These are phyloP conservation scores for Hermaeophaga mercurialis DNA, from an alignment of 2,888 invertebrate genomes.

Conservation along the genomic window DNA sequence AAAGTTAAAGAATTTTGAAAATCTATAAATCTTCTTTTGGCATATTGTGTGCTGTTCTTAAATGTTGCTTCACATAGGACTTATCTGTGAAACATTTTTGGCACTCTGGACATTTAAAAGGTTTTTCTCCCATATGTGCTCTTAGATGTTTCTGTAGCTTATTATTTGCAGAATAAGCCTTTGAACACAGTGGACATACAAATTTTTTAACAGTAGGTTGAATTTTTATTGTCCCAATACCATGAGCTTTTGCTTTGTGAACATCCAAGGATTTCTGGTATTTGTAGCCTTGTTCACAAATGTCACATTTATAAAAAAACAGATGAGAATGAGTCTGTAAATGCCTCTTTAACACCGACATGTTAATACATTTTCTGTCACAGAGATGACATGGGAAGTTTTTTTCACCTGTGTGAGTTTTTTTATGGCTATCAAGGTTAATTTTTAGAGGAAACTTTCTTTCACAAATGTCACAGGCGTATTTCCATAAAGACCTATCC, in stretches of 20 bases:
- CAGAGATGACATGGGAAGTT: slow-evolving; percentile 52
- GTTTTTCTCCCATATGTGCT: slow-evolving; percentile 49
- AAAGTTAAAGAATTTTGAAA: too few species aligned
- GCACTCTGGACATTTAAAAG: slow-evolving; percentile 49
- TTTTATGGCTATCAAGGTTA: slow-evolving; percentile 50
- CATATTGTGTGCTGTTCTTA: slow-evolving; percentile 59
- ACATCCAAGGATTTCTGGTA: slow-evolving; percentile 60
- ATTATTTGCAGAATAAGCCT: slow-evolving; percentile 49
- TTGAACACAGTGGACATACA: slow-evolving; percentile 49
- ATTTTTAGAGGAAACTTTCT: slow-evolving; percentile 51
- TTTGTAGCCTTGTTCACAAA: slow-evolving; percentile 62
- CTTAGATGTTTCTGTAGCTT: slow-evolving; percentile 51
- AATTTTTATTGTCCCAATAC: slow-evolving; percentile 56
- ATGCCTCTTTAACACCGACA: slow-evolving; percentile 48
- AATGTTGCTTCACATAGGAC: slow-evolving; percentile 61
- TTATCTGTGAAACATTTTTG: slow-evolving; percentile 57
- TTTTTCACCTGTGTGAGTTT: slow-evolving; percentile 51
- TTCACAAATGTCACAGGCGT: slow-evolving; percentile 47
- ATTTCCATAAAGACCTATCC: slow-evolving; percentile 50
- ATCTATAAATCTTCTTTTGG: slow-evolving; percentile 11
- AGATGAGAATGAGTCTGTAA: slow-evolving; percentile 50
- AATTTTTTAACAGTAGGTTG: slow-evolving; percentile 60
- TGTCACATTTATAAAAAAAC: slow-evolving; percentile 54
- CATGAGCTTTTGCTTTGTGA: slow-evolving; percentile 61
- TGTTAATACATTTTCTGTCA: slow-evolving; percentile 48